Base-by-base conservation (phyloP, 92 coral and sea anemone genomes). In the Nematostella vectensis region DNA sequence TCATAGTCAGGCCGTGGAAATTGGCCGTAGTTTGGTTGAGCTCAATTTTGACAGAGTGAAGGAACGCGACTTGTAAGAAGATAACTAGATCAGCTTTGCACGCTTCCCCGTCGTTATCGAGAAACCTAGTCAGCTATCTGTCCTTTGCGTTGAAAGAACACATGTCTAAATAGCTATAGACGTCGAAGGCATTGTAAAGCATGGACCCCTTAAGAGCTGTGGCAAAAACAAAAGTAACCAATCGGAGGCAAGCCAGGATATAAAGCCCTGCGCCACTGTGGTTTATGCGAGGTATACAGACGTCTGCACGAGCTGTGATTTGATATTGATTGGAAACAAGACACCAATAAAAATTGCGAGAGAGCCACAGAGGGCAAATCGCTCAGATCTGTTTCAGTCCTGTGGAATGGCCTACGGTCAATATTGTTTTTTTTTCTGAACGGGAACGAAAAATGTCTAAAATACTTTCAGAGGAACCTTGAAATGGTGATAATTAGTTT, bases 281-380 rank as follows among this genome's bases (percentile, higher is more conserved):
- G 40, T 33, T n/a, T 33, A 33, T 33, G 6, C 15, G 15, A 6
- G 15, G 40, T 33, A 6, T 33, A n/a, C 15, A 33, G 40, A 33
- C 40, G 40, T 45, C 51, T 45, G 23, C 4, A 10, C 17, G 18
- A 9, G 51, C 12, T 33, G 55, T 38, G 72, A 66, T 66, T 22
- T 13, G 62, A 55, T 66, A 62, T 66, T 54, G 42, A 66, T 55
- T 19, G 52, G 72, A 66, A 66, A 66, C 55, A 22, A 24, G 25
- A 66, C 30, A 66, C 72, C 63, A 23, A 29, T 29, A 4, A 45
- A 33, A 15, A 33, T 33, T 6, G 40, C 40, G 6, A 33, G 40
- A 33, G 40, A 33, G 15, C 40, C 6, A 15, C 6, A 33, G 40
- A 33, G 40, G 15, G 15, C 40, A 33, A 33, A 33, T 15, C 40